Evolutionary conservation across 2,888 invertebrate species (phyloP).

Genomic region (Ectobius pallidus): DNA sequence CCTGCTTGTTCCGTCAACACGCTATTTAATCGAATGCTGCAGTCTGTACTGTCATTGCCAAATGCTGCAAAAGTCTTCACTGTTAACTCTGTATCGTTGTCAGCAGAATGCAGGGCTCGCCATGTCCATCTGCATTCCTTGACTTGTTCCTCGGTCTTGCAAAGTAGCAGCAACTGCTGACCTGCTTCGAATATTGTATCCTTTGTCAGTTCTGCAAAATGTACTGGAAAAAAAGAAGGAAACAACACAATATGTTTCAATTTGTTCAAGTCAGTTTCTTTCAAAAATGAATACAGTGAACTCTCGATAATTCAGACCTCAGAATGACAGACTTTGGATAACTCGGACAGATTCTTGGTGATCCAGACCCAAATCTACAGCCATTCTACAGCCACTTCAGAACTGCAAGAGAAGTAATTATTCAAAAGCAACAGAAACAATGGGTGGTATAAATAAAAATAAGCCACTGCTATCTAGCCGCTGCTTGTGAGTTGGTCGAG

Average conservation of each 20-base stretch:
- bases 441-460: too few species aligned
- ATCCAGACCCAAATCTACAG: too few species aligned
- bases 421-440: too few species aligned
- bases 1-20: slow-evolving; percentile 53
- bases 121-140: slow-evolving; percentile 54
- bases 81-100: slow-evolving; percentile 44
- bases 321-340: too few species aligned
- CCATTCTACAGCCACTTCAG: too few species aligned
- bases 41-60: slow-evolving; percentile 51
- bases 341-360: too few species aligned
- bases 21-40: slow-evolving; percentile 52
- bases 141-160: slow-evolving; percentile 49
- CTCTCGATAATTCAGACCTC: too few species aligned
- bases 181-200: slow-evolving; percentile 50
- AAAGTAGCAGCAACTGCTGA: slow-evolving; percentile 51
- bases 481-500: too few species aligned
- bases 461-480: too few species aligned
- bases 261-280: too few species aligned
- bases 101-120: slow-evolving; percentile 44
- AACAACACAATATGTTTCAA: neutral
- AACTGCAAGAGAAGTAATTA: too few species aligned
- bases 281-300: too few species aligned
- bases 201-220: slow-evolving; percentile 49
- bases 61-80: slow-evolving; percentile 52
- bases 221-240: slow-evolving; percentile 9